Percentiles rank a stretch among this genome's conserved stretches.
Evolutionary conservation across 2,113 vertebrate species (phyloP).

Genomic region (Phalacrocorax brasilianus): DNA sequence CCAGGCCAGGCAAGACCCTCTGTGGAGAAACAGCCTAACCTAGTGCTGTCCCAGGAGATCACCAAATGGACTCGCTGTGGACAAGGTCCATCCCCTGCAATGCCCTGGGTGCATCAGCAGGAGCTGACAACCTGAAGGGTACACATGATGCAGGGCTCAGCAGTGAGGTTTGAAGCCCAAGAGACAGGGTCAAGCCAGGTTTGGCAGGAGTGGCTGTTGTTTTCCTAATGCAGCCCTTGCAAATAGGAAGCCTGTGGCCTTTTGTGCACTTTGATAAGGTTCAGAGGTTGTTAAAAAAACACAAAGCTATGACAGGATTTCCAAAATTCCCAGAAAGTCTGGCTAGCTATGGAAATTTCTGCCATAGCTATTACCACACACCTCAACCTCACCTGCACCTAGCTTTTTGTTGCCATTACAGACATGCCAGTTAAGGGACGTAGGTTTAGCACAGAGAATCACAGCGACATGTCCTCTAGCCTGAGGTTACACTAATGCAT

Average conservation of each 20-base stretch:
- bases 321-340: neutral
- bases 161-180: neutral
- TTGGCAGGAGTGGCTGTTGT: neutral
- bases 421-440: fast-evolving
- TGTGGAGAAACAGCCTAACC: neutral
- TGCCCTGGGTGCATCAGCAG: neutral
- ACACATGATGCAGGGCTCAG: fast-evolving
- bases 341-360: neutral
- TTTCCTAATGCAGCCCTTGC: neutral
- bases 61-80: neutral
- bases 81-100: neutral
- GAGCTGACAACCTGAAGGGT: neutral
- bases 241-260: neutral
- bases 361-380: neutral
- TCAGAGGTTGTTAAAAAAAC: neutral
- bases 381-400: fast-evolving
- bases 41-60: neutral
- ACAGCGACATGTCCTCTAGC: fast-evolving
- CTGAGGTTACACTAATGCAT: fast-evolving
- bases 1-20: neutral
- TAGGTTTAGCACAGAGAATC: neutral
- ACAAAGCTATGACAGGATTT: neutral
- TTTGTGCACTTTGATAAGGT: neutral
- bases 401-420: neutral
- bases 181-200: neutral